These are phyloP conservation scores for Cotesia vestalis DNA, from an alignment of 1,140 invertebrate species.

Conservation along the genomic window DNA sequence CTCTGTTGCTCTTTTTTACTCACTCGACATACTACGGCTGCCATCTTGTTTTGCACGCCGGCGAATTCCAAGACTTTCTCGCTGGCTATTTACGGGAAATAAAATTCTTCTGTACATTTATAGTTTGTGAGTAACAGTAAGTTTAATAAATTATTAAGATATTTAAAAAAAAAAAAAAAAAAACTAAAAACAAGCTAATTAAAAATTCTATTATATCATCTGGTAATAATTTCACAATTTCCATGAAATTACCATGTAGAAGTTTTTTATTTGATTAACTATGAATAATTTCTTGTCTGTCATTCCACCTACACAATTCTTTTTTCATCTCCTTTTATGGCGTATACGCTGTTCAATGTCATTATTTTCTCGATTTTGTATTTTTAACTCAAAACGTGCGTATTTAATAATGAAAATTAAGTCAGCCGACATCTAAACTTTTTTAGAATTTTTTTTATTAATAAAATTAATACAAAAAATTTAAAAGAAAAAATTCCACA, in stretches of 20 bases:
- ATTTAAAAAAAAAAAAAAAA: no score
- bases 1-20: not conserved
- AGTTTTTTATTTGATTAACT: slow-evolving; percentile 3
- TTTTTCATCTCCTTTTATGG: slow-evolving; percentile 49
- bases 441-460: no score
- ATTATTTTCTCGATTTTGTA: not conserved
- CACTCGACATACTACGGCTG: not conserved
- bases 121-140: not conserved
- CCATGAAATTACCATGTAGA: not conserved
- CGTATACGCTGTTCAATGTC: slow-evolving; percentile 37
- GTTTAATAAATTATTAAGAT: no score
- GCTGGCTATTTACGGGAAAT: slow-evolving; percentile 22
- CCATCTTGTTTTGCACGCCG: slow-evolving; percentile 32
- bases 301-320: slow-evolving; percentile 17
- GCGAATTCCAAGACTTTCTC: slow-evolving; percentile 33
- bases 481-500: no score
- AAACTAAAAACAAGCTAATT: no score
- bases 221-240: no score
- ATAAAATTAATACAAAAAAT: no score
- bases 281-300: not conserved
- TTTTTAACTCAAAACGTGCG: not conserved
- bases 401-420: not conserved
- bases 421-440: no score
- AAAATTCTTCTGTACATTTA: not conserved
- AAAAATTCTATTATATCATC: no score